These are phyloP conservation scores for Phragmatobia fuliginosa DNA, from an alignment of 2,888 invertebrate species.

Conservation along the genomic window DNA sequence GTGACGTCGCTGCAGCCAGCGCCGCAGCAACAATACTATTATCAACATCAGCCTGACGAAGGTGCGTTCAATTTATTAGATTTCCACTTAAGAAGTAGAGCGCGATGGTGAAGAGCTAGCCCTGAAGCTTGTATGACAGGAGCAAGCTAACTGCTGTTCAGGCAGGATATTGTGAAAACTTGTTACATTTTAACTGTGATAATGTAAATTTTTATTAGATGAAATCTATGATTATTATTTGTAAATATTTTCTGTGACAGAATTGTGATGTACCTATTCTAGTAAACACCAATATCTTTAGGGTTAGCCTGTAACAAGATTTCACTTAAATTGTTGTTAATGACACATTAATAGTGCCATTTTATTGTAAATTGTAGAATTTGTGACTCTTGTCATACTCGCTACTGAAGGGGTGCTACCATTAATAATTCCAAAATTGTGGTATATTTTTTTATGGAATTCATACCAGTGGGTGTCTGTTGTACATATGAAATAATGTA, in stretches of 20 bases:
- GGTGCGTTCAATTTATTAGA: slow-evolving; percentile 87
- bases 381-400: slow-evolving; percentile 88
- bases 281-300: slow-evolving; percentile 76
- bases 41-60: slow-evolving; percentile 87
- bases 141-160: slow-evolving; percentile 83
- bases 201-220: slow-evolving; percentile 84
- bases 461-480: slow-evolving; percentile 85
- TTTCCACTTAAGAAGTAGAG: slow-evolving; percentile 86
- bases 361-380: slow-evolving; percentile 85
- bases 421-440: slow-evolving; percentile 86
- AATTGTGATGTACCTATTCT: slow-evolving; percentile 81
- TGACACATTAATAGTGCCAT: slow-evolving; percentile 86
- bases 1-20: slow-evolving; percentile 77
- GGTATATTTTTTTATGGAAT: slow-evolving; percentile 86
- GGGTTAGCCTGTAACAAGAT: slow-evolving; percentile 87
- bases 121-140: slow-evolving; percentile 88
- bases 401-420: slow-evolving; percentile 88
- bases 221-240: slow-evolving; percentile 82
- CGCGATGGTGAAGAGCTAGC: slow-evolving; percentile 87
- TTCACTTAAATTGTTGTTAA: slow-evolving; percentile 83
- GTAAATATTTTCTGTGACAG: slow-evolving; percentile 80
- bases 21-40: slow-evolving; percentile 85
- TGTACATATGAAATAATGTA: slow-evolving; percentile 83
- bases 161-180: slow-evolving; percentile 82
- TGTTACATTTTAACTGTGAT: slow-evolving; percentile 87